A percentile compares a stretch with the other conserved stretches of the same genome.
Evolutionary conservation across 2,797 vertebrate genomes (phyloP).

Genomic region (Gymnoscopelus microlampas): DNA sequence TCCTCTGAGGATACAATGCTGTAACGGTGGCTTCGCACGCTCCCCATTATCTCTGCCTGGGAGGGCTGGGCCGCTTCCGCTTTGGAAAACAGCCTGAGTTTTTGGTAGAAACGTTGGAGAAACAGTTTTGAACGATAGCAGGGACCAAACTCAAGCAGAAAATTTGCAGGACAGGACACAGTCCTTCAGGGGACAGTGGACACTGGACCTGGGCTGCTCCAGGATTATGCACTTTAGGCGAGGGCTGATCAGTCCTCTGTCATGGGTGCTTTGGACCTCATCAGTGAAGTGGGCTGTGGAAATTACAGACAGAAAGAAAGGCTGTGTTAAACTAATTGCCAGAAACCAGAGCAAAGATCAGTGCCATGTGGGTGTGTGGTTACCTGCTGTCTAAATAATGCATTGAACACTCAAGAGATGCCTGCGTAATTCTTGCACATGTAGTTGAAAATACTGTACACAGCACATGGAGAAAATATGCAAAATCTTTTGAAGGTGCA

Average conservation of each 20-base stretch:
- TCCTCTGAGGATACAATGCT: constrained; percentile 98
- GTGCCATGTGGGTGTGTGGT: constrained; percentile 49
- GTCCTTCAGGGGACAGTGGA: constrained; percentile 40
- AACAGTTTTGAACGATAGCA: constrained; percentile 94
- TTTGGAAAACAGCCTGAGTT: constrained; percentile 98
- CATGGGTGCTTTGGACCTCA: constrained; percentile 77
- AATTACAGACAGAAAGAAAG: constrained; percentile 65
- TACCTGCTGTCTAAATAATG: constrained; percentile 67
- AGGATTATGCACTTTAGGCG: constrained; percentile 31
- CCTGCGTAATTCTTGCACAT: constrained; percentile 16
- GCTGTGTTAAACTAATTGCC: constrained; percentile 62
- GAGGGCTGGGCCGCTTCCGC: constrained; percentile 89
- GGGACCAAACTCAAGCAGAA: constrained; percentile 79
- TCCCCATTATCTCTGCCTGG: constrained; percentile 92
- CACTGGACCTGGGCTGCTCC: constrained; percentile 39
- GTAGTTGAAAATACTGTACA: background rate
- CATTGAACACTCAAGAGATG: constrained; percentile 41
- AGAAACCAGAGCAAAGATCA: constrained; percentile 56
- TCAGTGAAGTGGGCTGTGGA: constrained; percentile 71
- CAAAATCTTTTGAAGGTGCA: background rate
- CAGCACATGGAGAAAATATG: constrained; percentile 9
- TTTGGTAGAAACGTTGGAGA: constrained; percentile 97
- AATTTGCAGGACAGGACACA: constrained; percentile 64
- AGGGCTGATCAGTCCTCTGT: constrained; percentile 76
- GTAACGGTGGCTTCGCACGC: constrained; percentile 96